phyloP scores from a whole-genome alignment of 2,888 invertebrate species.

The Sepiola atlantica region DNA sequence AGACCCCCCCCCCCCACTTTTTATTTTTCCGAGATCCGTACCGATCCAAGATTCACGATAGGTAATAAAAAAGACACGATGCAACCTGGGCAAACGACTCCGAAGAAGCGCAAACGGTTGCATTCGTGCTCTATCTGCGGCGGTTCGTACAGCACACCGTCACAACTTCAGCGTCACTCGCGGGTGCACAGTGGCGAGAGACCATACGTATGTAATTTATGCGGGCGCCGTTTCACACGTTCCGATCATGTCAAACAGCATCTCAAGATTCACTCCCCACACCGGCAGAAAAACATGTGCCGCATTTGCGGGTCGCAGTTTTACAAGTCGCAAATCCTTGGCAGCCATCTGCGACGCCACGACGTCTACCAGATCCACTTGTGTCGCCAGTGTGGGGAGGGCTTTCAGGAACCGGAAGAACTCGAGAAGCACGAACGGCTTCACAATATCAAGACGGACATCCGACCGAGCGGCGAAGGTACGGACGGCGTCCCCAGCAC shows the following conservation, averaged over 20 bases:
- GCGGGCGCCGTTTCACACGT: constrained; percentile 63
- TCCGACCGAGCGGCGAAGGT: constrained; percentile 16
- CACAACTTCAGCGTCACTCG: constrained; percentile 66
- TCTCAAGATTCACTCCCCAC: constrained; percentile 60
- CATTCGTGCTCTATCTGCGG: constrained; percentile 65
- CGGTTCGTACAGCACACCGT: constrained; percentile 64
- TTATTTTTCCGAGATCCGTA: neutral
- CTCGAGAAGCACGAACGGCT: constrained; percentile 44
- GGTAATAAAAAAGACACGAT: neutral
- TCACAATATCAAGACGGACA: constrained; percentile 24
- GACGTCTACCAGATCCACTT: constrained; percentile 42
- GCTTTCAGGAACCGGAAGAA: constrained; percentile 43
- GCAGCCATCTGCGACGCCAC: constrained; percentile 43
- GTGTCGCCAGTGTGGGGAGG: constrained; percentile 46
- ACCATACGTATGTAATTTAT: constrained; percentile 63
- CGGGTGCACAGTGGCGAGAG: constrained; percentile 66
- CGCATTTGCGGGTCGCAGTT: constrained; percentile 48
- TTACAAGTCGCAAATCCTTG: constrained; percentile 42
- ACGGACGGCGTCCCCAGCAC: neutral
- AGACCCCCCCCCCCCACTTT: too few relatives aligned
- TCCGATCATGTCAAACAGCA: constrained; percentile 68
- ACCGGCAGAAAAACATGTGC: constrained; percentile 48
- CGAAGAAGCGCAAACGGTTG: constrained; percentile 46
- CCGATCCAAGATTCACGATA: neutral
- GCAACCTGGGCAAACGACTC: constrained; percentile 35